Evolutionary conservation across 2,113 vertebrate genomes (phyloP), one percentile per base, ranked within the genome.

Genomic region (Talpa occidentalis): DNA sequence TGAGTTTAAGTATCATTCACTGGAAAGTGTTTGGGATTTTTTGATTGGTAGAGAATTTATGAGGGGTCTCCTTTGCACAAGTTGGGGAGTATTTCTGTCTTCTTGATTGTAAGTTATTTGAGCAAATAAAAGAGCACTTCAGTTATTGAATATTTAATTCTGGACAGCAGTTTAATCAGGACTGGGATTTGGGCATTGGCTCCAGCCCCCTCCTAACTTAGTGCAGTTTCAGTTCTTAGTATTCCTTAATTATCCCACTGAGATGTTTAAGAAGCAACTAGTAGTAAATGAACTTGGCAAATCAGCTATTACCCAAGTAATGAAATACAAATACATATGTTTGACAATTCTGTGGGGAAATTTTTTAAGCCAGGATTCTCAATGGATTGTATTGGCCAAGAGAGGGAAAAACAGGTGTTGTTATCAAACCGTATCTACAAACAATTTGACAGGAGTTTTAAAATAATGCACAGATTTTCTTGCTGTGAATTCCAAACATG

Each of bases 261-360:
- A 98, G 98, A 98, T 98, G 82, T 98, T 98, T 98, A 97, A 98
- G 96, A 97, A 98, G 98, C 98, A 98, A 98, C 98, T 98, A 98
- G 98, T 98, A 97, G 98, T 98, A 98, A 98, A 98, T 98, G 98
- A 98, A 98, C 97, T 98, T 98, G 98, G 98, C 98, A 98, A 98
- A 98, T 98, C 97, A 98, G 98, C 98, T 98, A 97, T 98, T 98
- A 98, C 98, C 88, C 97, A 97, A 98, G 98, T 98, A 98, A 98
- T 98, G 98, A 98, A 98, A 98, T 98, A 98, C 98, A 98, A 98
- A 98, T 98, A 98, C 98, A 98, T 98, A 98, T 98, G 98, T 98
- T 98, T 98, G 98, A 98, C 98, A 98, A 97, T 98, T 98, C 98
- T 98, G 96, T 96, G 93, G 98, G 98, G 98, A 98, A 98, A 98